A percentile compares a stretch with the other conserved stretches of the same genome.
These are phyloP conservation scores for Sitophilus oryzae DNA, from an alignment of 1,140 invertebrate genomes.

Conservation along the genomic window DNA sequence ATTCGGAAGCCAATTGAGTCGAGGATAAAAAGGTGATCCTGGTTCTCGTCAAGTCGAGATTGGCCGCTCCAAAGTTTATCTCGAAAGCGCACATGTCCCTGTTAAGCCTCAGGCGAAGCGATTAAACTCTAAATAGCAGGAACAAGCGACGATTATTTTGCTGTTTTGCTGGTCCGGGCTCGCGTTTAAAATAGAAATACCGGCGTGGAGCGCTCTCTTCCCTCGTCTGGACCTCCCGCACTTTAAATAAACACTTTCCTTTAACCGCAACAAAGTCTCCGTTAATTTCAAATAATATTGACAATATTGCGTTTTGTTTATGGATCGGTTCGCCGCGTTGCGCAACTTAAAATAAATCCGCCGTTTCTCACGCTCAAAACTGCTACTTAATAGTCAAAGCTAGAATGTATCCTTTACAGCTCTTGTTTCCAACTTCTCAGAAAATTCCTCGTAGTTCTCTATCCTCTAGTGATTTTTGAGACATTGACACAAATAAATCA, in stretches of 20 bases:
- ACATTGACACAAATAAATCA: no score
- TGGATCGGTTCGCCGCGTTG: not conserved
- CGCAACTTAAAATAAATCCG: no score
- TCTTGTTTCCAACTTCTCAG: no score
- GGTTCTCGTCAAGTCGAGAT: slow-evolving; percentile 32
- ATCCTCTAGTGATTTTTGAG: no score
- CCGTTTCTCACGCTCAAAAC: no score
- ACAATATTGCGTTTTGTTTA: slow-evolving; percentile 16
- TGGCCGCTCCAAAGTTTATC: slow-evolving; percentile 30
- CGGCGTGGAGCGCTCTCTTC: no score
- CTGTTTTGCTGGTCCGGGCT: slow-evolving; percentile 17
- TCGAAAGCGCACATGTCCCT: slow-evolving; percentile 30
- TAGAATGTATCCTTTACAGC: no score
- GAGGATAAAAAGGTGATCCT: slow-evolving; percentile 26
- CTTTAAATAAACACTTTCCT: slow-evolving; percentile 14
- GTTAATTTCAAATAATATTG: slow-evolving; percentile 16
- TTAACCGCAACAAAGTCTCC: slow-evolving; percentile 14
- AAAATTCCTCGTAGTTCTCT: no score
- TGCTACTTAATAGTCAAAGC: no score
- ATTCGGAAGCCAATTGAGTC: slow-evolving; percentile 24
- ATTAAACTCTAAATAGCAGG: slow-evolving; percentile 25
- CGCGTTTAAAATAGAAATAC: slow-evolving; percentile 22
- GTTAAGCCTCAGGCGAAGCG: slow-evolving; percentile 22
- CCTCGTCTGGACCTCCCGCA: slow-evolving; percentile 4
- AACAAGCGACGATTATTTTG: slow-evolving; percentile 19